Base-by-base conservation (phyloP, 2,888 invertebrate species). In the Drosophila paracracens region DNA sequence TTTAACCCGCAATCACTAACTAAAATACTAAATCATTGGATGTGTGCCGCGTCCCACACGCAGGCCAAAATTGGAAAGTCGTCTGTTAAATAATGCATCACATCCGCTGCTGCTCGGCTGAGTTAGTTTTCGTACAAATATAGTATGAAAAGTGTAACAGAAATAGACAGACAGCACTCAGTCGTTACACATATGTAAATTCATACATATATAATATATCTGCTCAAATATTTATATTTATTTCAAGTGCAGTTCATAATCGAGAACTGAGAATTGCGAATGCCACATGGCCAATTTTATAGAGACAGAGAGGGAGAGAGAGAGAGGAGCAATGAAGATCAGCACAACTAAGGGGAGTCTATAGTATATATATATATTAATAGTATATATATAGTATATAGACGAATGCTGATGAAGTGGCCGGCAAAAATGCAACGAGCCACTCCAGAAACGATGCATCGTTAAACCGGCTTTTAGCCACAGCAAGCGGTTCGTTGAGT, bases 371-470 rank as follows among this genome's bases (percentile, higher is more conserved):
- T 56, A 52, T 36, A 57, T 46, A 25, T 5, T 10, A 0, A 10
- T 33, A 54, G 27, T 36, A 36, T 35, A n/a, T 21, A n/a, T 35
- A n/a, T 31, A 33, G 57, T 71, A 75, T 69, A 72, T 72, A 68
- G 76, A 38, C 65, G 54, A 76, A 62, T 68, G 60, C 63, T 74
- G 72, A 59, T 80, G 71, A 71, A 81, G 81, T 81, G 75, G 74
- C 74, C 88, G 82, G 85, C 81, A 82, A 70, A 80, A 85, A 69
- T 80, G 88, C 83, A 79, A 70, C 81, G 73, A 76, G 79, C 70
- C 77, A 83, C 83, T 81, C 59, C 59, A 85, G 81, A 71, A 83
- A 77, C 76, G 73, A 69, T 72, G 79, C 77, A 75, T 58, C 70
- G 69, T 48, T 73, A 86, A 88, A 85, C 86, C 86, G 86, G 84